Evolutionary conservation across 1,140 invertebrate species (phyloP), one percentile per base, ranked within the genome.

Genomic region (Drosophila arizonae): DNA sequence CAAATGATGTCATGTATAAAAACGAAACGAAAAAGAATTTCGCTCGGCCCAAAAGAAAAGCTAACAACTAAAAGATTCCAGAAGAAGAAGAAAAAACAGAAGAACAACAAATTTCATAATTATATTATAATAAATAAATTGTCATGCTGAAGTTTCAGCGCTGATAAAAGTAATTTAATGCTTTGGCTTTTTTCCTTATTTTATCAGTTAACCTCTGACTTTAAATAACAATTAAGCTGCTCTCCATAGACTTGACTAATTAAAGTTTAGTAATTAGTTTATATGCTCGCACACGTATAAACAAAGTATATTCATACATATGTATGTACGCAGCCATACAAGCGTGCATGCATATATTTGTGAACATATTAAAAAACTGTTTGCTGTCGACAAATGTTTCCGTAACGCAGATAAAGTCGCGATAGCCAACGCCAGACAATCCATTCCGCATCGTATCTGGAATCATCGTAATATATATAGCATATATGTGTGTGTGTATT

Each of bases 1-100:
- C 26, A 46, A 68, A 72, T 68, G 70, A 68, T 72, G 64, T 72
- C 70, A 72, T 72, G 60, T 72, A 45, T 56, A 50, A n/a, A 50
- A 51, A 24, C 39, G 8, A 24, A 46, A 24, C 11, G 24, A 17
- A 17, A 17, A 17, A 17, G 17, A 17, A 17, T 17, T 17, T 17
- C 17, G 17, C 17, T 17, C 17, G 17, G 17, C 17, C 17, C 17
- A 13, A 3, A 9, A 15, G 6, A 21, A 28, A 43, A 26, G 13
- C 2, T 17, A 17, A 17, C 11, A 43, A 5, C 45, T 54, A 6
- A 30, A 6, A 30, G 28, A 30, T 6, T 30, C 6, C 30, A 33
- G n/a, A 66, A 3, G 11, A 50, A 36, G 2, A 10, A 15, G 43
- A 45, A 45, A 43, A 3, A 45, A 9, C 4, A n/a, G 43, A 9